Base-by-base conservation (phyloP, 2,113 vertebrate species). In the Poecilia latipinna region DNA sequence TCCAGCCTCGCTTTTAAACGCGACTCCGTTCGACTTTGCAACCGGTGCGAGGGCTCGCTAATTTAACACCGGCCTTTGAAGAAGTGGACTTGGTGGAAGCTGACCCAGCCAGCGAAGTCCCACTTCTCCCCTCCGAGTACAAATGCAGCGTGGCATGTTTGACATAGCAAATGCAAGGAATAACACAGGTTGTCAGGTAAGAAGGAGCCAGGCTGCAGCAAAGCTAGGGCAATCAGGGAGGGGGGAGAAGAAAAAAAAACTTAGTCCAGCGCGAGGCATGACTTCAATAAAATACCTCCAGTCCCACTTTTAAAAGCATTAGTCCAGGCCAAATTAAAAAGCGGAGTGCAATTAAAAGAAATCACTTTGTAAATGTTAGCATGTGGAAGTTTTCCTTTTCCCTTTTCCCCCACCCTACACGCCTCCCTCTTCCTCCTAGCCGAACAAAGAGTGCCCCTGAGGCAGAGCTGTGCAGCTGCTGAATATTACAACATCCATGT, bases 341-440 rank as follows among this genome's bases (percentile, higher is more conserved):
- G 90, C 91, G 91, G 90, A 92, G 92, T 88, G 93, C 94, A 95
- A 95, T 95, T 95, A 95, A 95, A 94, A 95, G 92, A 95, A 95
- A 95, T 95, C 93, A 92, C 93, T 94, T 92, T 95, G 93, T 95
- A 95, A 95, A 95, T 95, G 95, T 94, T 95, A 94, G 93, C 95
- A 95, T 95, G 94, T 95, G 95, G 94, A 95, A 90, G 92, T 93
- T 93, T 94, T 93, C 89, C 88, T 89, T 88, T 87, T 86, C 77
- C 82, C 35, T 17, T 68, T 65, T 60, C 51, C 33, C 22, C 44
- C 13, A 12, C 35, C 62, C 48, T 12, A 37, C 35, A 37, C 35
- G 35, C 75, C 77, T 69, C 70, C 65, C 68, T 62, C 54, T 84
- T 85, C 81, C 86, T 92, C 86, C 80, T 86, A 81, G 84, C 86